Evolutionary conservation across 2,888 invertebrate genomes (phyloP).

Genomic region (Timema podura): DNA sequence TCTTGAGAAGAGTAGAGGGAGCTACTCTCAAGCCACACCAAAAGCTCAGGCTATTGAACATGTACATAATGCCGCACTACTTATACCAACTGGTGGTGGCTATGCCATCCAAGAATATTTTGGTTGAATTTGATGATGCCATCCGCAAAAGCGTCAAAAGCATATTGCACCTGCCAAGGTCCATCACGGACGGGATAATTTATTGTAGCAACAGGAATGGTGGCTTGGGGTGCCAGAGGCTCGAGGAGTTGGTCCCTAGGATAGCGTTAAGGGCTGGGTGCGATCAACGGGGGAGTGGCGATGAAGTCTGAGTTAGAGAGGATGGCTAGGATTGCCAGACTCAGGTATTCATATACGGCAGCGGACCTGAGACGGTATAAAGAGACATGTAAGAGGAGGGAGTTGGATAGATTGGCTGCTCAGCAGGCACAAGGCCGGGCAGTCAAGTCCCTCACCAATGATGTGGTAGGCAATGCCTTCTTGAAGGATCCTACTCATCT

Average conservation of each 20-base stretch:
- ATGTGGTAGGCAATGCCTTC: conserved; percentile 33
- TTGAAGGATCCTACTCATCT: conserved; percentile 33
- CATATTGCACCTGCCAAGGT: conserved; percentile 36
- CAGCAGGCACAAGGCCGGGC: neutral
- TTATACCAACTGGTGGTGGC: conserved; percentile 16
- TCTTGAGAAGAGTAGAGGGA: neutral
- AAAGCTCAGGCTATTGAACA: conserved; percentile 13
- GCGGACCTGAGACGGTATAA: neutral
- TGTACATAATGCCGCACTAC: conserved; percentile 17
- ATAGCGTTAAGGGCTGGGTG: conserved; percentile 32
- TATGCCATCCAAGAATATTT: neutral
- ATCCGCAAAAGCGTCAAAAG: conserved; percentile 15
- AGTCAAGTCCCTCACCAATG: conserved; percentile 23
- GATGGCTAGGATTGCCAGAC: neutral
- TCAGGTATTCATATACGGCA: neutral
- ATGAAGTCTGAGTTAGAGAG: neutral
- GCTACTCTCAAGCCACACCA: conserved; percentile 19
- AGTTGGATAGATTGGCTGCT: neutral
- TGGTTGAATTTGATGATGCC: conserved; percentile 17
- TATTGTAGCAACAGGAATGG: conserved; percentile 39
- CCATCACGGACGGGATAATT: conserved; percentile 33
- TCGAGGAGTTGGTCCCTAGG: conserved; percentile 33
- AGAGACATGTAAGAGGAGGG: neutral
- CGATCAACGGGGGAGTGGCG: neutral
- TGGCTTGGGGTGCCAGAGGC: conserved; percentile 38